Evolutionary conservation across 2,888 invertebrate species (phyloP), one percentile per base, ranked within the genome.

Genomic region (Embidobia sp.): DNA sequence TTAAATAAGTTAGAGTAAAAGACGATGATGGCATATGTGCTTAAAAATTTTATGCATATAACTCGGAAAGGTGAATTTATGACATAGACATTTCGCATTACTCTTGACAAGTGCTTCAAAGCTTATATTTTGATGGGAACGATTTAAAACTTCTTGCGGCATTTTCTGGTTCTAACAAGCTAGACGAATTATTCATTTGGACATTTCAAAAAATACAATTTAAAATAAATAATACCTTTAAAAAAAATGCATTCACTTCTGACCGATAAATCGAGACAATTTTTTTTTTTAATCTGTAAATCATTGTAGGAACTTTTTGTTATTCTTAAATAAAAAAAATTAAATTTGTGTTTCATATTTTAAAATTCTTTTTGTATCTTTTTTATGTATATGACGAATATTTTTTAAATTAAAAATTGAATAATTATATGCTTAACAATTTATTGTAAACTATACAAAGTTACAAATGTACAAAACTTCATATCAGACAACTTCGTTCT

Each of bases 81-180:
- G 48, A 69, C 22, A 16, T 15, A 35, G 49, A 57, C 48, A 40
- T 48, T 15, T 46, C 35, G 37, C 67, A 53, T 64, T 64, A 42
- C 53, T 44, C 8, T n/a, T 46, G 46, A 35, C 44, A 53, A 33
- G 46, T 46, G 26, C 35, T 55, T 67, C 46, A 37, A 42, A 53
- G 15, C 1, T 6, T 42, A 13, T 46, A 7, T n/a, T n/a, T n/a
- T n/a, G n/a, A 8, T 1, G n/a, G 42, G 19, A 51, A 22, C 31
- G 51, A 48, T 37, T 48, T 22, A 22, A 46, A 59, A 46, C 27
- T 31, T 33, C 18, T 40, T 16, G 11, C 18, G 10, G 13, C 22
- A 44, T 55, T 67, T 67, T 8, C 55, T 35, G 55, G 26, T 35
- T 33, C 18, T 44, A 35, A 35, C 64, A 53, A 13, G 8, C 15